Evolutionary conservation across 2,797 vertebrate species (phyloP), one percentile per base, ranked within the genome.

Genomic region (Cercopithecus mitis): DNA sequence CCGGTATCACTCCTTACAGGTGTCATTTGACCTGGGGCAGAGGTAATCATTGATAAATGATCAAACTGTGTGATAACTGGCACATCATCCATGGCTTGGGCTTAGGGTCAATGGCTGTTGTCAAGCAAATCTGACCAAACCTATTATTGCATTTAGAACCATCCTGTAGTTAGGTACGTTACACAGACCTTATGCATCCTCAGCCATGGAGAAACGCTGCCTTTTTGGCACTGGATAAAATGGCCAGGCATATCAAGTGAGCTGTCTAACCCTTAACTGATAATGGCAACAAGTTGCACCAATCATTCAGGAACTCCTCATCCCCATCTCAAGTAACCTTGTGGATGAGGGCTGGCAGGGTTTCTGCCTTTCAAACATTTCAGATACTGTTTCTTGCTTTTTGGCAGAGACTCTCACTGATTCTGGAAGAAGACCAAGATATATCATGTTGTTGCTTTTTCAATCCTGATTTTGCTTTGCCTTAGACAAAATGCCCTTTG

Each of bases 331-430:
- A 98, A 97, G 98, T 98, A 98, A 97, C 98, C 50, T 96, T 90
- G 95, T 94, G 97, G 97, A 98, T 43, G 94, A 98, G 97, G 96
- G 96, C 95, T 98, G 98, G 98, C 98, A 98, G 84, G 72, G 95
- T 3, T 94, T 47, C 91, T 97, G 87, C 92, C 96, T 98, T 98
- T 97, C 98, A 98, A 98, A 98, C 98, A 98, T 98, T 98, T 99
- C 98, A 98, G 98, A 99, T 98, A 98, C 97, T 97, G 84, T 98
- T 99, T 98, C 98, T 98, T 97, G 89, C 94, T 98, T 98, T 98
- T 98, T 98, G 98, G 98, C 97, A 76, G 76, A 43, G 96, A 87
- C 72, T 81, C 97, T 98, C 97, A 96, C 95, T 93, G 91, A 98
- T 95, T 92, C 96, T 99, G 99, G 98, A 98, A 97, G 92, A 97